Evolutionary conservation across 1,140 invertebrate genomes (phyloP).

Genomic region (Papilio polytes): DNA sequence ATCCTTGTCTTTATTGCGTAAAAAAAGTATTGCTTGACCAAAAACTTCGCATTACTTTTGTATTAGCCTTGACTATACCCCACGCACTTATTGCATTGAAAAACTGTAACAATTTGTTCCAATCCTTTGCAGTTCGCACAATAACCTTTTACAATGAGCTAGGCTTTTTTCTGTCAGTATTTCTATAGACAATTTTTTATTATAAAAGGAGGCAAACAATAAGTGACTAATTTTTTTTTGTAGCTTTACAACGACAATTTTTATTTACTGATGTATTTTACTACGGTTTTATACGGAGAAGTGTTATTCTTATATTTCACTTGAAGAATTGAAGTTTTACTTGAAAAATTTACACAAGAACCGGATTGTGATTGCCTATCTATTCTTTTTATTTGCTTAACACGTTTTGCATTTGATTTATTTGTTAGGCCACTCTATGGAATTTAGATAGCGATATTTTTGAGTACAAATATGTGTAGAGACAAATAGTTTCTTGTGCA

Average conservation of each 20-base stretch:
- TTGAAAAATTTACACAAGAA: conserved; percentile 1
- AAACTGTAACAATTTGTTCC: conserved; percentile 7
- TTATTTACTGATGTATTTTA: background rate
- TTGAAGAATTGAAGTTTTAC: background rate
- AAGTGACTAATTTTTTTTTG: background rate
- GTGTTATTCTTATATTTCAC: background rate
- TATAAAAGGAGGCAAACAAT: background rate
- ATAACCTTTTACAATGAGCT: conserved; percentile 1
- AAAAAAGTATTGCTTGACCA: background rate
- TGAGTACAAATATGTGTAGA: background rate
- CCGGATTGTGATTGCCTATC: background rate
- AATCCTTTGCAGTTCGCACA: conserved; percentile 11
- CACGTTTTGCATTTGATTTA: background rate
- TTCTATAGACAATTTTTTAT: conserved; percentile 3
- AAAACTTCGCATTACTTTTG: background rate
- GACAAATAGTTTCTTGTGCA: background rate
- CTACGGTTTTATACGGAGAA: background rate
- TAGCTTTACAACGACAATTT: background rate
- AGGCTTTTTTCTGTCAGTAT: conserved; percentile 10
- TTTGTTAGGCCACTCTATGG: background rate
- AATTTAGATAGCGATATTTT: background rate
- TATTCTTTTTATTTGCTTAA: conserved; percentile 19
- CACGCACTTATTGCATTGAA: background rate
- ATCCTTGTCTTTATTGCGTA: background rate
- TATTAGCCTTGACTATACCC: background rate